Evolutionary conservation across 2,888 invertebrate species (phyloP).

Genomic region (Diarsia brunnea): DNA sequence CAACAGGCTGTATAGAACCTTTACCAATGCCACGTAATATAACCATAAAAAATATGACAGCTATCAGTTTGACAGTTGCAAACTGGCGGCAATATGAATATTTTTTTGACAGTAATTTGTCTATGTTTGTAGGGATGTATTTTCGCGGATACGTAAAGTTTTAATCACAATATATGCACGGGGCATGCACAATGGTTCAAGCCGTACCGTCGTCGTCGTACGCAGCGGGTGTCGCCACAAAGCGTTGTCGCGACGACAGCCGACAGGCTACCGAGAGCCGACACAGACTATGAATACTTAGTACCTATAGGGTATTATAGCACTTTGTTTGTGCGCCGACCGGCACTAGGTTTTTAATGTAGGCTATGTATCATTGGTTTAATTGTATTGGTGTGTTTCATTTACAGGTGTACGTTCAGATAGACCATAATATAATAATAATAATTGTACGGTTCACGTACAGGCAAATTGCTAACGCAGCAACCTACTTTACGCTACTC

Average conservation of each 20-base stretch:
- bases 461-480: too few relatives aligned
- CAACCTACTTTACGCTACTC: too few relatives aligned
- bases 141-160: conserved; percentile 46
- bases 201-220: conserved; percentile 40
- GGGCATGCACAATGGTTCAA: conserved; percentile 59
- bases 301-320: conserved; percentile 44
- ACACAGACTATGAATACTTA: conserved; percentile 56
- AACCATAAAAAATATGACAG: conserved; percentile 7
- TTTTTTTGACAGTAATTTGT: conserved; percentile 24
- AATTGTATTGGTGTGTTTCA: conserved; percentile 15
- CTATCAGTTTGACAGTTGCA: conserved; percentile 17
- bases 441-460: too few relatives aligned
- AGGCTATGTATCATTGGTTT: conserved; percentile 19
- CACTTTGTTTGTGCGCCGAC: conserved; percentile 53
- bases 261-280: conserved; percentile 72
- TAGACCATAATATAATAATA: too few relatives aligned
- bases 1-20: conserved; percentile 16
- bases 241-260: conserved; percentile 74
- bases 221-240: conserved; percentile 77
- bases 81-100: conserved; percentile 16
- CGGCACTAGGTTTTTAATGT: conserved; percentile 44
- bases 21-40: conserved; percentile 10
- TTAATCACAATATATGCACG: conserved; percentile 60
- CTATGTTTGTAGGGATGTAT: conserved; percentile 20
- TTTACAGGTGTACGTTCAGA: not conserved